Evolutionary conservation across 2,113 vertebrate genomes (phyloP).

Genomic region (Euleptes europaea): DNA sequence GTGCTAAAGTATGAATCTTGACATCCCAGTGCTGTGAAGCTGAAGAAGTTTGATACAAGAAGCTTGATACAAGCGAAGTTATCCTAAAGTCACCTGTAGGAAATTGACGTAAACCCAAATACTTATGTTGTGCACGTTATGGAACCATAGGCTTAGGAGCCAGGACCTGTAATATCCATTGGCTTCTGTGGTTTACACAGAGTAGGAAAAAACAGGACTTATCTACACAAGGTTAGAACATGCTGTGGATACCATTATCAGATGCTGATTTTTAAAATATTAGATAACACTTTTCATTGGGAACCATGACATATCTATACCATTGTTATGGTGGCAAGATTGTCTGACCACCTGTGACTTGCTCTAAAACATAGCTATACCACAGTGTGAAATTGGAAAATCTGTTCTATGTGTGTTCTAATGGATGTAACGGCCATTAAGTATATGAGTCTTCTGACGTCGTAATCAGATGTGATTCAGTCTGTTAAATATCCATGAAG

Average conservation of each 20-base stretch:
- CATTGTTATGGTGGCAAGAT: slow-evolving; percentile 30
- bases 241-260: not conserved
- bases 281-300: slow-evolving; percentile 26
- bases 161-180: not conserved
- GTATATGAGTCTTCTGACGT: slow-evolving; percentile 93
- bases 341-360: slow-evolving; percentile 67
- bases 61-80: not conserved
- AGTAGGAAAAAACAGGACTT: not conserved
- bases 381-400: slow-evolving; percentile 88
- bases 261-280: slow-evolving; percentile 17
- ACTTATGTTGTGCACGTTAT: not conserved
- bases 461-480: slow-evolving; percentile 97
- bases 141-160: not conserved
- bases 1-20: slow-evolving; percentile 20
- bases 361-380: slow-evolving; percentile 58
- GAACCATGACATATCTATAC: slow-evolving; percentile 37
- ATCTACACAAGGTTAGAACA: slow-evolving; percentile 13
- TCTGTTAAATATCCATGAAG: slow-evolving; percentile 94
- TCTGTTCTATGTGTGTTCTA: slow-evolving; percentile 90
- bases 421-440: slow-evolving; percentile 97
- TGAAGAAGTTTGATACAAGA: too few species aligned
- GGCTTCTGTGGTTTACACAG: not conserved
- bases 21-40: not conserved
- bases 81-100: not conserved
- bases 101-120: not conserved